phyloP scores from a whole-genome alignment of 2,113 vertebrate genomes.

The Oxygymnocypris stewartii region DNA sequence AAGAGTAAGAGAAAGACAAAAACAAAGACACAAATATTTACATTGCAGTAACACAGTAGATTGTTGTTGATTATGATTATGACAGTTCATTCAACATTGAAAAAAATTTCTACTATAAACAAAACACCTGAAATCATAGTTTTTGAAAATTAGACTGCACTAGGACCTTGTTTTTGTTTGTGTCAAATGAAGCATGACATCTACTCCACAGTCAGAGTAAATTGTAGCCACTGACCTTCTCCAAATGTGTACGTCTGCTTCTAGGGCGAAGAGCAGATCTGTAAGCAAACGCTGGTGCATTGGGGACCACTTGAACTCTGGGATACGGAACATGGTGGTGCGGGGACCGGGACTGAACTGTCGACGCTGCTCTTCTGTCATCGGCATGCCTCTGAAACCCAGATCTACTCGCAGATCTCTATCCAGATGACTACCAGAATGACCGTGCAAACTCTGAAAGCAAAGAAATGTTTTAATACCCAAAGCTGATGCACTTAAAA shows the following conservation, averaged over 20 bases:
- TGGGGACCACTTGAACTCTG: constrained; percentile 98
- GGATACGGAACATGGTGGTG: constrained; percentile 99
- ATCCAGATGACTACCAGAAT: constrained; percentile 83
- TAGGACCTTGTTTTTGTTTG: neutral
- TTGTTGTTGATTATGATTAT: neutral
- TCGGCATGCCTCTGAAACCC: constrained; percentile 95
- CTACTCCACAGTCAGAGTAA: neutral
- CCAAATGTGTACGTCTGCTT: constrained; percentile 98
- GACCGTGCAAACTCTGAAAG: constrained; percentile 87
- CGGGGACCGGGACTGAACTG: constrained; percentile 98
- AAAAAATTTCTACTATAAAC: neutral
- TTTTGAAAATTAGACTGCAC: neutral
- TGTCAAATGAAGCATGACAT: neutral
- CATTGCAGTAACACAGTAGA: neutral
- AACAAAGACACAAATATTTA: neutral
- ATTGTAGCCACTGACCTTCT: constrained; percentile 80
- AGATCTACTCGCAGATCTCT: constrained; percentile 92
- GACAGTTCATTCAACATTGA: neutral
- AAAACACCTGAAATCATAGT: neutral
- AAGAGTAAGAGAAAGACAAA: constrained; percentile 50
- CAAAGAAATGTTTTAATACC: neutral
- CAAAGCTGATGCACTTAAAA: constrained; percentile 4
- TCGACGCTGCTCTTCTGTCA: constrained; percentile 94
- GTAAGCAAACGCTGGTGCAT: constrained; percentile 98
- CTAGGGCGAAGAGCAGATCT: constrained; percentile 94